These are phyloP conservation scores for Tolmerus cingulatus DNA, from an alignment of 2,888 invertebrate genomes.

Conservation along the genomic window DNA sequence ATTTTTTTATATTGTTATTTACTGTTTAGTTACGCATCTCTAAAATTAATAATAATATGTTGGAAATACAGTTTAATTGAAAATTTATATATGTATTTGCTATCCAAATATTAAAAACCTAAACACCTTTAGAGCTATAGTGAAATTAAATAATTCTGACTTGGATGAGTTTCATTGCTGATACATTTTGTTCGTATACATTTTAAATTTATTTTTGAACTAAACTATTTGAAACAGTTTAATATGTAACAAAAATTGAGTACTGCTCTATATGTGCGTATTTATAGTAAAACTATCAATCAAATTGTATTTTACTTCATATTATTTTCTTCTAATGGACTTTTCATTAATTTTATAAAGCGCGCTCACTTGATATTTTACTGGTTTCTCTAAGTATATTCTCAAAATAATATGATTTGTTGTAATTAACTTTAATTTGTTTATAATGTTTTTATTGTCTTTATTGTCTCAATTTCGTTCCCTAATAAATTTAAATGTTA, in stretches of 20 bases:
- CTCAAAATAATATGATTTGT: background rate
- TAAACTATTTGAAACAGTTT: background rate
- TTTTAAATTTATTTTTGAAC: background rate
- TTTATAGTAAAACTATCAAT: background rate
- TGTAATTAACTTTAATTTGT: background rate
- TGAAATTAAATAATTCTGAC: too few relatives aligned
- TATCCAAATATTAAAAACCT: background rate
- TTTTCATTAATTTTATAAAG: background rate
- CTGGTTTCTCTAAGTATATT: background rate
- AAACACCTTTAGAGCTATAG: background rate
- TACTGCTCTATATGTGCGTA: background rate
- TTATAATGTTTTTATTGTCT: background rate
- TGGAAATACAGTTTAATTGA: background rate
- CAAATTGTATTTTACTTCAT: background rate
- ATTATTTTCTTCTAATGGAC: background rate
- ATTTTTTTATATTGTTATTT: too few relatives aligned
- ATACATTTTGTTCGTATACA: background rate
- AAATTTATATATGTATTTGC: background rate
- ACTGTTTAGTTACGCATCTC: too few relatives aligned
- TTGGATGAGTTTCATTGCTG: too few relatives aligned
- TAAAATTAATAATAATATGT: too few relatives aligned
- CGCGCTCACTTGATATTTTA: background rate
- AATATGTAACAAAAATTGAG: background rate
- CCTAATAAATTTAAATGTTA: background rate
- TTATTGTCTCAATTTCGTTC: slow-evolving; percentile 2